Percentiles rank a stretch among this genome's conserved stretches.
phyloP scores from a whole-genome alignment of 2,888 invertebrate species.

The Idaea biselata region DNA sequence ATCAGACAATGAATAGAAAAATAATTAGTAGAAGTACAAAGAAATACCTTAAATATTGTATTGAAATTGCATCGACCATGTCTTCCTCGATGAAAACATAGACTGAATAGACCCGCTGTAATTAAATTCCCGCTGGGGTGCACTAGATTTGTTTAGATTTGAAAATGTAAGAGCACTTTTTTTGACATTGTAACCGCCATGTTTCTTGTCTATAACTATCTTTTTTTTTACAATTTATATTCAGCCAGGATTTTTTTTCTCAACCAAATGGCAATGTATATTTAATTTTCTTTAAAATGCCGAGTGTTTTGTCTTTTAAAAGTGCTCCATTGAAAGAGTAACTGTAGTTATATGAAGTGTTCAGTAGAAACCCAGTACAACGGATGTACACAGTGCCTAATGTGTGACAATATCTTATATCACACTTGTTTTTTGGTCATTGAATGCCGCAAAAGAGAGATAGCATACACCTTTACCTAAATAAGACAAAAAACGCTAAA shows the following conservation, averaged over 20 bases:
- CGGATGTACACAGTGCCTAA: constrained; percentile 68
- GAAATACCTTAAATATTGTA: constrained; percentile 56
- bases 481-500: no score
- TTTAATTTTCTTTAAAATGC: neutral
- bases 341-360: constrained; percentile 61
- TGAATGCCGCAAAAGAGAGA: constrained; percentile 25
- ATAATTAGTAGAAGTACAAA: constrained; percentile 39
- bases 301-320: constrained; percentile 51
- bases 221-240: constrained; percentile 2
- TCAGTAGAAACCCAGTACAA: constrained; percentile 70
- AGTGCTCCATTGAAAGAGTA: constrained; percentile 60
- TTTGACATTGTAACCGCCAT: constrained; percentile 46
- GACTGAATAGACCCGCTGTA: constrained; percentile 65
- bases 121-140: constrained; percentile 69
- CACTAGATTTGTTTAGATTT: constrained; percentile 60
- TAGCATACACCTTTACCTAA: constrained; percentile 7
- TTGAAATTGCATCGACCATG: constrained; percentile 52
- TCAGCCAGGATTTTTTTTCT: neutral
- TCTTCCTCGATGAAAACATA: constrained; percentile 69
- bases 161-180: constrained; percentile 67
- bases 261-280: neutral
- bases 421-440: constrained; percentile 45
- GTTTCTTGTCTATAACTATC: constrained; percentile 17
- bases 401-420: constrained; percentile 68
- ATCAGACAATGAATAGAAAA: neutral